Conservation (phyloP, 1,140 invertebrate genomes). For the Hirudo medicinalis region DNA sequence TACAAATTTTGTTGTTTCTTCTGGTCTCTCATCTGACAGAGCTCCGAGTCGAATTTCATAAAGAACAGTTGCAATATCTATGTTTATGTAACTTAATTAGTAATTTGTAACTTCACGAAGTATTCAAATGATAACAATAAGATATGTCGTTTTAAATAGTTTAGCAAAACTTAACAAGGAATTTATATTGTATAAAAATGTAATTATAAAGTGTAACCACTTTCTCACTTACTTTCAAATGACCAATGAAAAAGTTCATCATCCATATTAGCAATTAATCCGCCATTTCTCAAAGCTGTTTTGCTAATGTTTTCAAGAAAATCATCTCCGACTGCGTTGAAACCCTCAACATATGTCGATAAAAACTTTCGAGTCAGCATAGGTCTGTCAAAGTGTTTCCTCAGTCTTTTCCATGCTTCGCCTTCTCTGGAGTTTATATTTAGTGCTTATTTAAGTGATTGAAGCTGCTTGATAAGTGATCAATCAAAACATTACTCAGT, state of each 20-base stretch:
- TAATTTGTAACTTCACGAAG: not conserved
- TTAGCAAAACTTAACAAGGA: not conserved
- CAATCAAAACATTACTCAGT: not conserved
- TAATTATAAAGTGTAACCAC: too few species aligned
- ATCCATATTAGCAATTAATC: slow-evolving; percentile 7
- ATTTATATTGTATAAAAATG: not conserved
- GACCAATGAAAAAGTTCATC: slow-evolving; percentile 16
- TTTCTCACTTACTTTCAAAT: slow-evolving; percentile 6
- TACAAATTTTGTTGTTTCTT: not conserved
- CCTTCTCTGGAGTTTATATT: slow-evolving; percentile 1
- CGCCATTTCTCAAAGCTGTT: not conserved
- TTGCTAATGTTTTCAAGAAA: slow-evolving; percentile 4
- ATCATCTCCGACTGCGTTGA: slow-evolving; percentile 14
- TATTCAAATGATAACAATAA: not conserved
- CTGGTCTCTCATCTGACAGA: slow-evolving; percentile 3
- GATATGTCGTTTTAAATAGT: not conserved
- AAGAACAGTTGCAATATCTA: slow-evolving; percentile 9
- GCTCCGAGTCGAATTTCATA: slow-evolving; percentile 13
- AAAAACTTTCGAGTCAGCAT: not conserved
- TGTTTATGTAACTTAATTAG: not conserved
- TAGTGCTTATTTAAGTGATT: not conserved
- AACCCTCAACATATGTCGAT: slow-evolving; percentile 4
- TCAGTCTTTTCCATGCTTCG: not conserved
- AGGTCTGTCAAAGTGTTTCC: slow-evolving; percentile 2
- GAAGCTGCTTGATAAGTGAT: not conserved